Conservation (phyloP, 2,888 invertebrate species). For the Limenitis camilla region DNA sequence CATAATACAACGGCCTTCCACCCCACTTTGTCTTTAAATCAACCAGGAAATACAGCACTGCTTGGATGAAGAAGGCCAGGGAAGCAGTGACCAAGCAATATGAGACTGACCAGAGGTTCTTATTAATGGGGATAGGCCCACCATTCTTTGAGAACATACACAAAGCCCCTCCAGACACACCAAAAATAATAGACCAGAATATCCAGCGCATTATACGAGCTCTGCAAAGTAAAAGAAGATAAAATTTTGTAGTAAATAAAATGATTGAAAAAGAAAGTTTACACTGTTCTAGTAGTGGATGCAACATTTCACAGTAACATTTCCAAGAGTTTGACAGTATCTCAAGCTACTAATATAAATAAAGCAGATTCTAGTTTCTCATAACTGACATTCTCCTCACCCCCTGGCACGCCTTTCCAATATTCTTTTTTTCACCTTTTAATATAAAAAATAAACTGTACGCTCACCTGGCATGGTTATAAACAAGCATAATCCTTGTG, state of each 20-base stretch:
- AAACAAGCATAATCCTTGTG: slow-evolving; percentile 82
- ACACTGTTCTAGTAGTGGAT: too few relatives aligned
- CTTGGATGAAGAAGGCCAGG: slow-evolving; percentile 80
- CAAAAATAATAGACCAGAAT: slow-evolving; percentile 63
- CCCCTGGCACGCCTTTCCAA: too few relatives aligned
- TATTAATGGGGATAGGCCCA: slow-evolving; percentile 87
- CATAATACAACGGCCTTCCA: slow-evolving; percentile 85
- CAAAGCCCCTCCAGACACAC: slow-evolving; percentile 75
- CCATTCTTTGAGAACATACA: slow-evolving; percentile 80
- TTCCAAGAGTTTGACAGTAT: too few relatives aligned
- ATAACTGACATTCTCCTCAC: too few relatives aligned
- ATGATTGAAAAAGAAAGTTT: background rate
- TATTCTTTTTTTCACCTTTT: too few relatives aligned
- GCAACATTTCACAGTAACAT: too few relatives aligned
- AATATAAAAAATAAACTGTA: background rate
- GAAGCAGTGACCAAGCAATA: slow-evolving; percentile 80
- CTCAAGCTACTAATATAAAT: too few relatives aligned
- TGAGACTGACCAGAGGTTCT: slow-evolving; percentile 89
- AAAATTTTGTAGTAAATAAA: background rate
- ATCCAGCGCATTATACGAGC: slow-evolving; percentile 69
- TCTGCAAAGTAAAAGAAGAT: slow-evolving; percentile 46
- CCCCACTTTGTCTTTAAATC: slow-evolving; percentile 84
- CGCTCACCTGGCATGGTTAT: slow-evolving; percentile 72
- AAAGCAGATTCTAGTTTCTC: too few relatives aligned
- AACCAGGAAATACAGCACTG: slow-evolving; percentile 79